Conservation (phyloP, 2,888 invertebrate genomes). For the Polietes domitor region DNA sequence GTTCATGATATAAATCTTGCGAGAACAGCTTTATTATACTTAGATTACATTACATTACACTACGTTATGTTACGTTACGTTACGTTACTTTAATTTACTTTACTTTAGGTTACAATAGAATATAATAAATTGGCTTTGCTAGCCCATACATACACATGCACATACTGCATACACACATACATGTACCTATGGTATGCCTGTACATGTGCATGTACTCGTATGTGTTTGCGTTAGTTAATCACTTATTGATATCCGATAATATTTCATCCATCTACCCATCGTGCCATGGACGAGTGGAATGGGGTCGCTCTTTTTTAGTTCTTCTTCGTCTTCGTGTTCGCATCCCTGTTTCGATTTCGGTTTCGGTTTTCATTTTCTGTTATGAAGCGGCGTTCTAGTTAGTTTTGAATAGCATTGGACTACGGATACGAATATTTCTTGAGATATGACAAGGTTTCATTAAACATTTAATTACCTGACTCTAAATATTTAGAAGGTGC, state of each 20-base stretch:
- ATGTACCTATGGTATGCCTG: not conserved
- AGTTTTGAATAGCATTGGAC: conserved; percentile 1
- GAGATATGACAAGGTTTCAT: conserved; percentile 8
- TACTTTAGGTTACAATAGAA: not conserved
- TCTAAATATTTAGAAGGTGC: conserved; percentile 6
- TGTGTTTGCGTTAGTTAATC: not conserved
- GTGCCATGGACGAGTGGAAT: not conserved
- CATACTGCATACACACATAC: not conserved
- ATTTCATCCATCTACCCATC: not conserved
- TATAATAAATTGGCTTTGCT: not conserved
- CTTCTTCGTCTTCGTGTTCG: not conserved
- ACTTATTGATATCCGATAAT: not conserved
- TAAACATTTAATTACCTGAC: conserved; percentile 10
- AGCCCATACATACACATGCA: not conserved
- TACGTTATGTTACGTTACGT: not conserved
- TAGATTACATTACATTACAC: not conserved
- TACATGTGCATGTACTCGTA: not conserved
- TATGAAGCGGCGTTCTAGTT: not conserved
- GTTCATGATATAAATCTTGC: conserved; percentile 14
- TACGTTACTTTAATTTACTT: not conserved
- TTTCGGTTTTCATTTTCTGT: not conserved
- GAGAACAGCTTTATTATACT: conserved; percentile 18
- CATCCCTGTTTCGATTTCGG: not conserved
- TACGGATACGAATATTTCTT: not conserved
- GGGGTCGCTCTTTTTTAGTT: not conserved